Evolutionary conservation across 2,888 invertebrate genomes (phyloP).

Genomic region (Craniophora ligustri): DNA sequence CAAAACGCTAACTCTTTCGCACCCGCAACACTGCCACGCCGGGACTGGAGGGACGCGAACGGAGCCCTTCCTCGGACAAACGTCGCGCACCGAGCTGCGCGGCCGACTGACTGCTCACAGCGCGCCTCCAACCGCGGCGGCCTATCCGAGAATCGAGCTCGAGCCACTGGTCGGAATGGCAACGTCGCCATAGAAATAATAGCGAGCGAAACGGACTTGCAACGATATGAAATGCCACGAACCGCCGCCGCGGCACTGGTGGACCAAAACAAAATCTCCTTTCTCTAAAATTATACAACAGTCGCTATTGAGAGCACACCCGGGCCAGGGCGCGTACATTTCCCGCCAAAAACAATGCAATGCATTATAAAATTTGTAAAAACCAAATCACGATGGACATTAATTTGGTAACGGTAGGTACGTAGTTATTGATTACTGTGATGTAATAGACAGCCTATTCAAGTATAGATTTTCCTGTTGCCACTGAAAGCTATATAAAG

Average conservation of each 20-base stretch:
- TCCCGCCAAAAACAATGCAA: constrained; percentile 66
- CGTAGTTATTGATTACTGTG: constrained; percentile 6
- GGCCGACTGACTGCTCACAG: constrained; percentile 84
- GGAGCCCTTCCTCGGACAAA: constrained; percentile 81
- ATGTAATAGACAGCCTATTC: constrained; percentile 8
- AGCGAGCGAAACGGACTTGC: constrained; percentile 81
- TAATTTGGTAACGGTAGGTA: background rate
- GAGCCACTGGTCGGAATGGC: constrained; percentile 73
- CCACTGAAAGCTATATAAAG: background rate
- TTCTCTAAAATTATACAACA: constrained; percentile 87
- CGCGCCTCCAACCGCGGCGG: constrained; percentile 66
- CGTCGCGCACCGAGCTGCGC: constrained; percentile 88
- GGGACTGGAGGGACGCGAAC: constrained; percentile 71
- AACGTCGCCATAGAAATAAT: constrained; percentile 81
- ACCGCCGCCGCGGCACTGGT: constrained; percentile 76
- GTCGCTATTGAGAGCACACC: constrained; percentile 71
- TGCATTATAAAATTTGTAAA: constrained; percentile 13
- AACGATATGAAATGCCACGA: constrained; percentile 84
- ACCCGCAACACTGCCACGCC: constrained; percentile 62
- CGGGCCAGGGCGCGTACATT: constrained; percentile 63
- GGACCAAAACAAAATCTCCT: constrained; percentile 88
- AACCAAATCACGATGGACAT: constrained; percentile 4
- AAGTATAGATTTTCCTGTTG: constrained; percentile 28
- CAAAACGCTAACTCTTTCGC: constrained; percentile 72
- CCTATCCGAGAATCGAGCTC: constrained; percentile 73